Evolutionary conservation across 1,140 invertebrate genomes (phyloP).

Genomic region (Oncopeltus fasciatus): DNA sequence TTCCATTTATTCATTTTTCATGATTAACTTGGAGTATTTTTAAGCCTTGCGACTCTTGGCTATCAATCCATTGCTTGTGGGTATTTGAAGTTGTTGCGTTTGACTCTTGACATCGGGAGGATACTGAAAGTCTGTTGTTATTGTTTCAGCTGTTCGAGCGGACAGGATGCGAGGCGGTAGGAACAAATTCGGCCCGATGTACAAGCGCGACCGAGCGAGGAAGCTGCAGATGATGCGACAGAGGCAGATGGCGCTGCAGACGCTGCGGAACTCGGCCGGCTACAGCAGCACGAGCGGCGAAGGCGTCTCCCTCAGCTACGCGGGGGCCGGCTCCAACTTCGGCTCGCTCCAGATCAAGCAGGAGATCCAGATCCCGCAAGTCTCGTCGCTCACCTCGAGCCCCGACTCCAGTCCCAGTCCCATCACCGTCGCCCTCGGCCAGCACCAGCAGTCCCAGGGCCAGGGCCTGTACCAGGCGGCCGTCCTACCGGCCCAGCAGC

Average conservation of each 20-base stretch:
- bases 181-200: constrained; percentile 99
- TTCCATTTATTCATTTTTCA: too few species aligned
- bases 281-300: constrained; percentile 33
- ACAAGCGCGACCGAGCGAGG: constrained; percentile 91
- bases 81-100: too few species aligned
- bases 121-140: constrained; percentile 20
- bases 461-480: constrained; percentile 26
- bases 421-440: constrained; percentile 55
- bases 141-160: constrained; percentile 85
- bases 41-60: too few species aligned
- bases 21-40: too few species aligned
- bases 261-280: constrained; percentile 51
- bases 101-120: too few species aligned
- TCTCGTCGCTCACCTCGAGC: constrained; percentile 77
- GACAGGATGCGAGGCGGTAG: constrained; percentile 96
- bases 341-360: constrained; percentile 77
- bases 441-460: constrained; percentile 36
- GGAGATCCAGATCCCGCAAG: constrained; percentile 89
- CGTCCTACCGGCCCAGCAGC: constrained; percentile 19
- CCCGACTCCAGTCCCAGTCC: constrained; percentile 78
- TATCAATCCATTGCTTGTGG: too few species aligned
- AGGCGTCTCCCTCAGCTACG: constrained; percentile 29
- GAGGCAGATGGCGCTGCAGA: constrained; percentile 71
- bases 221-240: constrained; percentile 89
- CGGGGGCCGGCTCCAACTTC: constrained; percentile 36